Base-by-base conservation (phyloP, 2,888 invertebrate genomes). In the Brachylomia viminalis region DNA sequence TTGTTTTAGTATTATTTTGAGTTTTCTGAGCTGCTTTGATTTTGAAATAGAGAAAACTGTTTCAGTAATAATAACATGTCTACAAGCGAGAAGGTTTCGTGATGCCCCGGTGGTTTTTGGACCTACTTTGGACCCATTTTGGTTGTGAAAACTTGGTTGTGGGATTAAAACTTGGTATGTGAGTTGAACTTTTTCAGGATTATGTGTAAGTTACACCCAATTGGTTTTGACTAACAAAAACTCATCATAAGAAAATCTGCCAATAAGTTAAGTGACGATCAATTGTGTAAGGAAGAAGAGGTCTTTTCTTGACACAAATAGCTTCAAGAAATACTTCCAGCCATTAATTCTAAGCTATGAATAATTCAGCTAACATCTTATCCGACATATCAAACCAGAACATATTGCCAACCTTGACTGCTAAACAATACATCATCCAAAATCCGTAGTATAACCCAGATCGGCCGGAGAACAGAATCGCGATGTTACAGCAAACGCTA, bases 341-440 rank as follows among this genome's bases (percentile, higher is more conserved):
- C 49, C 23, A 75, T 75, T 59, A 59, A 69, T 80, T 49, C 42
- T 15, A 65, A 77, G 17, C 27, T 15, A 1, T 38, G 30, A 58
- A 54, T 66, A 66, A 80, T 61, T 76, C 33, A 54, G 23, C 30
- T 23, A 45, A 54, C 68, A 1, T 67, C 61, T 67, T 52, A 61
- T 77, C 69, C 17, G 27, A 69, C n/a, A 56, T 49, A 62, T 27
- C 49, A 27, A 52, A 15, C 17, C 17, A 13, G 11, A 67, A 72
- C 38, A 52, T 66, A 81, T 69, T 61, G 11, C 65, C 52, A 73
- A 62, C 45, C 65, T 69, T 70, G 69, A 77, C 56, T 54, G 15
- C 27, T 1, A 17, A 56, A 61, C 75, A 74, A 82, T 82, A 61
- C n/a, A 65, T 82, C 75, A 79, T 71, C 20, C n/a, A 15, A 71